A percentile compares a stretch with the other conserved stretches of the same genome.
Evolutionary conservation across 2,113 vertebrate species (phyloP).

Genomic region (Elaphurus davidianus): DNA sequence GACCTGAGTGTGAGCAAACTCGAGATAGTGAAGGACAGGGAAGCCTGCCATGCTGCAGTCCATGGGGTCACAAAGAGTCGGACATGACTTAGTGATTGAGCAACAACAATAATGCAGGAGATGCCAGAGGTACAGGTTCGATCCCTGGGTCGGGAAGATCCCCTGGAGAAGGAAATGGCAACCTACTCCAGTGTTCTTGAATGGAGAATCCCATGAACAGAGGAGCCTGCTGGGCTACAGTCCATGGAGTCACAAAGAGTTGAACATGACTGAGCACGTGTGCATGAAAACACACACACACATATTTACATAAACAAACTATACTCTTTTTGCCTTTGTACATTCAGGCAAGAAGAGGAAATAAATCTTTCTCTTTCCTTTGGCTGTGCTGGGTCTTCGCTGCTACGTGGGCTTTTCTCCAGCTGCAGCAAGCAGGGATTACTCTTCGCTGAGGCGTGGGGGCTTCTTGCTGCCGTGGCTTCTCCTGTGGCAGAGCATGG

Average conservation of each 20-base stretch:
- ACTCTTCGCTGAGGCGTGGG: not conserved
- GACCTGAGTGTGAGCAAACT: not conserved
- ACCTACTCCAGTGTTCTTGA: no score
- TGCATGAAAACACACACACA: fast-evolving
- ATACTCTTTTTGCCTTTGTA: slow-evolving; percentile 95
- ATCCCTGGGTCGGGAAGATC: no score
- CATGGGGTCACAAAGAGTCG: not conserved
- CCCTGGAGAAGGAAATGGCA: no score
- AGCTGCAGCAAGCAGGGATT: not conserved
- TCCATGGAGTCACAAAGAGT: not conserved
- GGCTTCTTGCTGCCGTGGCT: not conserved
- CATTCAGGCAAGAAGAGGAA: slow-evolving; percentile 94
- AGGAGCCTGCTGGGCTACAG: not conserved
- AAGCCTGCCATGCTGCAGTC: not conserved
- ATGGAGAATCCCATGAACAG: not conserved
- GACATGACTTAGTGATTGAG: not conserved
- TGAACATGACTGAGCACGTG: not conserved
- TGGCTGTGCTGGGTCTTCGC: fast-evolving
- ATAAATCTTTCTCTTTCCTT: slow-evolving; percentile 91
- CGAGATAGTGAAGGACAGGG: not conserved
- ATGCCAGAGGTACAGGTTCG: no score
- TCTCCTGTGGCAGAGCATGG: not conserved
- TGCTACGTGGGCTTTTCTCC: not conserved
- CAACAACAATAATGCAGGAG: no score
- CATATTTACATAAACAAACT: slow-evolving; percentile 87